Evolutionary conservation across 2,113 vertebrate species (phyloP).

Genomic region (Etheostoma cragini): DNA sequence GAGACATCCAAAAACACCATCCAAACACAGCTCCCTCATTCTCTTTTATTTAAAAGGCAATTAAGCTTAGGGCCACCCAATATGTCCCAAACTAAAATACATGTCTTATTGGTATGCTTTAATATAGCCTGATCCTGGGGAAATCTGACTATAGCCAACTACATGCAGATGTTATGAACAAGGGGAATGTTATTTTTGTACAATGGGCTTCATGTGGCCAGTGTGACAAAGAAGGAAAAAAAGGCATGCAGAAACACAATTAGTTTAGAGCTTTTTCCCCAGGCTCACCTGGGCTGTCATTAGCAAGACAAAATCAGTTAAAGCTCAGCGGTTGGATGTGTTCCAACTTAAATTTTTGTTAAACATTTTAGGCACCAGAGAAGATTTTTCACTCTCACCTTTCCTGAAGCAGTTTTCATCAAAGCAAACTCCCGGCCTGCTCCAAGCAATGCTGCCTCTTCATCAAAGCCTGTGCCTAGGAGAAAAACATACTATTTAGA

Average conservation of each 20-base stretch:
- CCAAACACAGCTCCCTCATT: not conserved
- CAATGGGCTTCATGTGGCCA: not conserved
- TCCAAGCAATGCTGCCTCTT: constrained; percentile 95
- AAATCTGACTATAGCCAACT: constrained; percentile 28
- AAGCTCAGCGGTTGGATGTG: not conserved
- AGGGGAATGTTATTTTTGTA: constrained; percentile 14
- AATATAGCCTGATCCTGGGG: not conserved
- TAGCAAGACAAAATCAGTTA: constrained; percentile 35
- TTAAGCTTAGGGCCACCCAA: not conserved
- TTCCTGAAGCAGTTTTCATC: constrained; percentile 98
- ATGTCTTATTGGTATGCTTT: not conserved
- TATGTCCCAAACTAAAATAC: constrained; percentile 33
- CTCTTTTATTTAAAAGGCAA: constrained; percentile 15
- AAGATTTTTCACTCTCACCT: constrained; percentile 85
- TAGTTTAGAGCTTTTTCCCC: not conserved
- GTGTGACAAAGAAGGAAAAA: constrained; percentile 1
- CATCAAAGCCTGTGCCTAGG: constrained; percentile 97
- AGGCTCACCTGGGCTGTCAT: constrained; percentile 16
- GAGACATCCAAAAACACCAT: not conserved
- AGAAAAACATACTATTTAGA: constrained; percentile 53
- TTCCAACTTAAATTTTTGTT: constrained; percentile 24
- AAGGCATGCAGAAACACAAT: constrained; percentile 12
- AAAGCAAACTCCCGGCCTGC: constrained; percentile 98
- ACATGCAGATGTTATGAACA: constrained; percentile 30
- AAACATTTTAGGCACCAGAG: constrained; percentile 30